phyloP scores from a whole-genome alignment of 2,888 invertebrate genomes.

The Scaptomyza flava region DNA sequence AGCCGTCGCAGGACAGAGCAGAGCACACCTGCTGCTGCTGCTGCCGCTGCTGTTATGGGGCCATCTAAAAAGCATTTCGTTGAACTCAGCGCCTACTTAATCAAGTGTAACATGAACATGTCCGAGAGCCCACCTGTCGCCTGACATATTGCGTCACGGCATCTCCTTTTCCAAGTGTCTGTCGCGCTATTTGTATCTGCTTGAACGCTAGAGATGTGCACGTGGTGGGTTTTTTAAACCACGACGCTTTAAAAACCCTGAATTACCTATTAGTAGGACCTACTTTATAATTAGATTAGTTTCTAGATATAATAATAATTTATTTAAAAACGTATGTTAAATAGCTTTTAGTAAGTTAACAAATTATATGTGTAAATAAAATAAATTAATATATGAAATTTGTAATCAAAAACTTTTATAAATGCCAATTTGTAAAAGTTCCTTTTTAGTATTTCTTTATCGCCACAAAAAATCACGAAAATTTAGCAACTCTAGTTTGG shows the following conservation, averaged over 20 bases:
- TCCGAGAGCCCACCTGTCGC: slow-evolving; percentile 66
- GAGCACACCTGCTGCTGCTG: slow-evolving; percentile 28
- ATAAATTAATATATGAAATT: too few relatives aligned
- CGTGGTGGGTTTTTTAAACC: background rate
- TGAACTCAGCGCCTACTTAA: slow-evolving; percentile 79
- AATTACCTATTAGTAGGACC: too few relatives aligned
- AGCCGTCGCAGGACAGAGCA: slow-evolving; percentile 3
- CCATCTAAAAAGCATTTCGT: slow-evolving; percentile 75
- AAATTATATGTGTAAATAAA: too few relatives aligned
- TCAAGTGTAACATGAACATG: slow-evolving; percentile 74
- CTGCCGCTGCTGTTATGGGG: slow-evolving; percentile 3
- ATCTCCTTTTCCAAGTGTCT: slow-evolving; percentile 1
- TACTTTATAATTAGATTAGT: too few relatives aligned
- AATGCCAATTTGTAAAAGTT: too few relatives aligned
- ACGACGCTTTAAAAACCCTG: too few relatives aligned
- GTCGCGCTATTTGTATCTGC: slow-evolving; percentile 2
- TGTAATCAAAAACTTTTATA: too few relatives aligned
- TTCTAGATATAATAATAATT: too few relatives aligned
- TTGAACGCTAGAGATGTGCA: slow-evolving; percentile 3
- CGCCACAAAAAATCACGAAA: background rate
- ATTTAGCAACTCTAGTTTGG: background rate
- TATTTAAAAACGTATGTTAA: too few relatives aligned
- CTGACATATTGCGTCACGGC: slow-evolving; percentile 57
- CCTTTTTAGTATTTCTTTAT: too few relatives aligned
- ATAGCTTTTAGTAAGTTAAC: too few relatives aligned